Evolutionary conservation across 2,888 invertebrate species (phyloP).

Genomic region (Dryobotodes eremita): DNA sequence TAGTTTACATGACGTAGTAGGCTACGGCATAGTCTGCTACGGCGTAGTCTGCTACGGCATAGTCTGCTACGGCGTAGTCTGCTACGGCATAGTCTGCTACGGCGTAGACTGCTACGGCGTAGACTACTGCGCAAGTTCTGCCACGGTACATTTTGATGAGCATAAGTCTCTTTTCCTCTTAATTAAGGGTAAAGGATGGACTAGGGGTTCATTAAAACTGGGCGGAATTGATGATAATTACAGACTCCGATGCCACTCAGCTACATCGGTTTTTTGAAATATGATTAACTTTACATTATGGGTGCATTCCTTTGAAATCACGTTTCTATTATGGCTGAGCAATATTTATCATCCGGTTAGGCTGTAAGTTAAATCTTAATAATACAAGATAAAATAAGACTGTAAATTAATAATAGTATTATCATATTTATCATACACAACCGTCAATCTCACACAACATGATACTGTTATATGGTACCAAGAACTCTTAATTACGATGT

Average conservation of each 20-base stretch:
- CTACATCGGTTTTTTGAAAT: neutral
- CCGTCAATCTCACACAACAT: constrained; percentile 4
- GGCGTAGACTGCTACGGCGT: neutral
- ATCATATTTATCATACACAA: neutral
- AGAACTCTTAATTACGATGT: constrained; percentile 37
- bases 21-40: neutral
- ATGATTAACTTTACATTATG: neutral
- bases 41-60: constrained; percentile 15
- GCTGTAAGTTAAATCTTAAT: neutral
- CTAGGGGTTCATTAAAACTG: neutral
- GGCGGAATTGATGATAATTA: neutral
- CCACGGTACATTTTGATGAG: neutral
- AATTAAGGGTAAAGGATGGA: neutral
- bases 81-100: no score
- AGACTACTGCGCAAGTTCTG: constrained; percentile 4
- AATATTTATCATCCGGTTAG: neutral
- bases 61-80: neutral
- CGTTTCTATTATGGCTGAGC: neutral
- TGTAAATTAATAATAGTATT: neutral
- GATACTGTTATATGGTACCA: constrained; percentile 17
- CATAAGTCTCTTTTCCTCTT: neutral
- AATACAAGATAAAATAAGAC: neutral
- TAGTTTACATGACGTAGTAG: neutral
- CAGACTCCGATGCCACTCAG: neutral
- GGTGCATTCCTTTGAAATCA: neutral